Evolutionary conservation across 2,888 invertebrate genomes (phyloP).

Genomic region (Melinaea menophilus): DNA sequence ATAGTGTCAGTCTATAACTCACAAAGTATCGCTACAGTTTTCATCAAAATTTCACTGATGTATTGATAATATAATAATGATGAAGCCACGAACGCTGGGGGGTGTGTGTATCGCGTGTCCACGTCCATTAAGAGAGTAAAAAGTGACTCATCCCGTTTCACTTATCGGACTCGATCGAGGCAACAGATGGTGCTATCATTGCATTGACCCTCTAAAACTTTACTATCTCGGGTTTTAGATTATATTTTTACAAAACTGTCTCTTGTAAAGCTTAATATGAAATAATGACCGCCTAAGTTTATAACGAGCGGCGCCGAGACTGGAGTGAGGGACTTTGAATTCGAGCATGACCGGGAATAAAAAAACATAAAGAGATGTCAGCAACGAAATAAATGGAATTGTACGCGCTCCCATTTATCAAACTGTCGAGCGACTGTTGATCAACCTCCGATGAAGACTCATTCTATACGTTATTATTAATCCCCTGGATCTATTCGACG

Average conservation of each 20-base stretch:
- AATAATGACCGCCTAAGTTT: background rate
- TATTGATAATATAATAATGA: too few relatives aligned
- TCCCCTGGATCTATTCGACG: constrained; percentile 47
- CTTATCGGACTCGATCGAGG: constrained; percentile 42
- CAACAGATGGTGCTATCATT: constrained; percentile 49
- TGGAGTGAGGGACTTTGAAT: constrained; percentile 42
- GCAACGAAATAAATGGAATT: constrained; percentile 61
- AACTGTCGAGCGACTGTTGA: constrained; percentile 51
- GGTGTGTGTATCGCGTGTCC: constrained; percentile 24
- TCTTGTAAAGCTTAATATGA: too few relatives aligned
- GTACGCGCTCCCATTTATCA: constrained; percentile 69
- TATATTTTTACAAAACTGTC: too few relatives aligned
- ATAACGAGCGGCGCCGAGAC: background rate
- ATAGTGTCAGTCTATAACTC: too few relatives aligned
- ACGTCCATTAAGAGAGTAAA: constrained; percentile 30
- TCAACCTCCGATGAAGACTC: constrained; percentile 44
- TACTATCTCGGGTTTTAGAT: background rate
- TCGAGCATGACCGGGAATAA: constrained; percentile 35
- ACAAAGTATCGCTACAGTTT: too few relatives aligned
- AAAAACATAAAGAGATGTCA: constrained; percentile 47
- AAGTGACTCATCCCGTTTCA: constrained; percentile 45
- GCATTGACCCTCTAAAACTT: constrained; percentile 1
- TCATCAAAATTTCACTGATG: too few relatives aligned
- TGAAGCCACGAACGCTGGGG: background rate
- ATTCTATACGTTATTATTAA: constrained; percentile 31